These are phyloP conservation scores for Lycopodina hypogea DNA, from an alignment of 37 sponge, comb jelly and placozoan genomes.

Conservation along the genomic window DNA sequence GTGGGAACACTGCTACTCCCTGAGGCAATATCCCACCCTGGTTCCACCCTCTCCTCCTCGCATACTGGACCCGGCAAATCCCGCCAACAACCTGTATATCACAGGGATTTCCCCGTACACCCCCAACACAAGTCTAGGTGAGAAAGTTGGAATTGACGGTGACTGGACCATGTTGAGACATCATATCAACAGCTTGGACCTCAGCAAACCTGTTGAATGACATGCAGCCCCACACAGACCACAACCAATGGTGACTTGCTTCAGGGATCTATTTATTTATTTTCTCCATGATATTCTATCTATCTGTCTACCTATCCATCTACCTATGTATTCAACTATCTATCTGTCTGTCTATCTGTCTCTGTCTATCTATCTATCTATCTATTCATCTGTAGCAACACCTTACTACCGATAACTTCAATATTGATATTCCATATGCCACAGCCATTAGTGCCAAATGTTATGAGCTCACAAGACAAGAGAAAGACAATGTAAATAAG, in stretches of 20 bases:
- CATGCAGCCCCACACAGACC: not conserved
- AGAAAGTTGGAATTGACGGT: slow-evolving; percentile 21
- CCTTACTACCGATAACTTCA: no score
- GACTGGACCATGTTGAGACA: slow-evolving; percentile 45
- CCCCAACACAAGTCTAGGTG: slow-evolving; percentile 9
- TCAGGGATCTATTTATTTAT: not conserved
- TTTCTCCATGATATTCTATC: no score
- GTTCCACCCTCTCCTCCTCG: slow-evolving; percentile 29
- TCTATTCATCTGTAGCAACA: no score
- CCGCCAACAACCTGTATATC: slow-evolving; percentile 67
- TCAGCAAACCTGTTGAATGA: slow-evolving; percentile 26
- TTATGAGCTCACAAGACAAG: no score
- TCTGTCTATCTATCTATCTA: no score
- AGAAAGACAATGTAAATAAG: no score
- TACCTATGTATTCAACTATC: no score
- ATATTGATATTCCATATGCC: no score
- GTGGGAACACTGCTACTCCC: slow-evolving; percentile 48
- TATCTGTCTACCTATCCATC: no score
- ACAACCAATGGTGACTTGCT: not conserved
- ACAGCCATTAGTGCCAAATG: no score
- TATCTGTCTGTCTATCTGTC: no score
- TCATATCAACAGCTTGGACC: slow-evolving; percentile 48
- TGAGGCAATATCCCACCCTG: slow-evolving; percentile 22
- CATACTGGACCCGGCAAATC: slow-evolving; percentile 78
- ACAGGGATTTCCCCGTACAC: slow-evolving; percentile 40